Conservation (phyloP, 23 tunicate species). For the Trididemnum clinides region DNA sequence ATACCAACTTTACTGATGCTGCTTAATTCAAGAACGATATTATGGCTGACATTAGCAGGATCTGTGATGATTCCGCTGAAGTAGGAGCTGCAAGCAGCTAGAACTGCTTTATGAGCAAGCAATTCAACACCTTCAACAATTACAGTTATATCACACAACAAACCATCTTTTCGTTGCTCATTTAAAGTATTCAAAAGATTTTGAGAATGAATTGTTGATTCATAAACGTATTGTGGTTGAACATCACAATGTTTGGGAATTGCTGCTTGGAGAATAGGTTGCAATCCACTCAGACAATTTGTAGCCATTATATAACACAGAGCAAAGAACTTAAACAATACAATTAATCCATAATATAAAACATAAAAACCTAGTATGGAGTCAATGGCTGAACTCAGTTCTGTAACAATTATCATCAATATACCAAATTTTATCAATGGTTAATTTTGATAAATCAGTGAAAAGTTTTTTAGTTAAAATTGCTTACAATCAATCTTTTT, state of each 20-base stretch:
- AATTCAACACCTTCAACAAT: slow-evolving; percentile 84
- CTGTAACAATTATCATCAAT: no score
- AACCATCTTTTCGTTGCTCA: slow-evolving; percentile 79
- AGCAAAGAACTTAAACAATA: no score
- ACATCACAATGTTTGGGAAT: slow-evolving; percentile 54
- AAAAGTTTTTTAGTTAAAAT: no score
- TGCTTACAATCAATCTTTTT: no score
- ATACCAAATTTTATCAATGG: no score
- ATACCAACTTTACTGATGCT: slow-evolving; percentile 53
- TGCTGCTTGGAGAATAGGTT: no score
- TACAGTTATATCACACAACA: slow-evolving; percentile 86
- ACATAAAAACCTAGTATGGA: not conserved
- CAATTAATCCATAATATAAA: not conserved
- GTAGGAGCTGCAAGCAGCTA: slow-evolving; percentile 89
- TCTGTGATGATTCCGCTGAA: slow-evolving; percentile 85
- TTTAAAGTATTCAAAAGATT: slow-evolving; percentile 65
- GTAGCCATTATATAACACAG: no score
- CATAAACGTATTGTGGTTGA: slow-evolving; percentile 88
- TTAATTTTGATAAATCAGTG: no score
- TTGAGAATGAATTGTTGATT: slow-evolving; percentile 73
- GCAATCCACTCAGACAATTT: no score
- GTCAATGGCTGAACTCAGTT: no score
- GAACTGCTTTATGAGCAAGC: slow-evolving; percentile 80
- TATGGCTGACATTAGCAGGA: slow-evolving; percentile 90
- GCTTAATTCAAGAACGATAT: slow-evolving; percentile 90